Conservation (phyloP, 30 jellyfish, hydroid and myxozoan species). For the Sanderia malayensis region DNA sequence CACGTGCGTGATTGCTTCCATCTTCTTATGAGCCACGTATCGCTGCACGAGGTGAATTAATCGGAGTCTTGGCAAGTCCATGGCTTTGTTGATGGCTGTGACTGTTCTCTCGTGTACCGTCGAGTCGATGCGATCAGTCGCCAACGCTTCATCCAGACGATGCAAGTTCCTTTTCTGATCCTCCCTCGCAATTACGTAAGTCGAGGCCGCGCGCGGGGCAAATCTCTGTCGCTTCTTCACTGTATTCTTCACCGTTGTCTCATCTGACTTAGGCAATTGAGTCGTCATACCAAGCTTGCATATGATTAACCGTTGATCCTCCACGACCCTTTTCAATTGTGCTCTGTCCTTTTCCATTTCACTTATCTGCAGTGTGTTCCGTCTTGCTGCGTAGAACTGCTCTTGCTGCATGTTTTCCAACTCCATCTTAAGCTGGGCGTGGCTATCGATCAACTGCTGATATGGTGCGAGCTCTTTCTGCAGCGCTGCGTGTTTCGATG, state of each 20-base stretch:
- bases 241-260: background rate
- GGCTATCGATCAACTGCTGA: slow-evolving; percentile 42
- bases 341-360: slow-evolving; percentile 41
- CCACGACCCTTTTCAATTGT: slow-evolving; percentile 34
- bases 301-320: slow-evolving; percentile 24
- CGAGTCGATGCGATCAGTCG: slow-evolving; percentile 40
- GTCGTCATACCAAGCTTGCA: background rate
- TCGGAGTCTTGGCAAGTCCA: slow-evolving; percentile 66
- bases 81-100: slow-evolving; percentile 37
- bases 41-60: slow-evolving; percentile 68
- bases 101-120: slow-evolving; percentile 51
- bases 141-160: slow-evolving; percentile 53
- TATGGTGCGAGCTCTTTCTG: slow-evolving; percentile 60
- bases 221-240: slow-evolving; percentile 22
- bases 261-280: background rate
- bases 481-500: slow-evolving; percentile 15
- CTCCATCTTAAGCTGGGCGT: slow-evolving; percentile 43
- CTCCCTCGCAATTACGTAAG: slow-evolving; percentile 27
- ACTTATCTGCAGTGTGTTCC: background rate
- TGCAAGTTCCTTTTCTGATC: slow-evolving; percentile 44
- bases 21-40: slow-evolving; percentile 51
- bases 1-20: slow-evolving; percentile 29
- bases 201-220: slow-evolving; percentile 26
- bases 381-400: slow-evolving; percentile 7
- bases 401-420: slow-evolving; percentile 25